These are phyloP conservation scores for Carcina quercana DNA, from an alignment of 2,888 invertebrate species.

Conservation along the genomic window DNA sequence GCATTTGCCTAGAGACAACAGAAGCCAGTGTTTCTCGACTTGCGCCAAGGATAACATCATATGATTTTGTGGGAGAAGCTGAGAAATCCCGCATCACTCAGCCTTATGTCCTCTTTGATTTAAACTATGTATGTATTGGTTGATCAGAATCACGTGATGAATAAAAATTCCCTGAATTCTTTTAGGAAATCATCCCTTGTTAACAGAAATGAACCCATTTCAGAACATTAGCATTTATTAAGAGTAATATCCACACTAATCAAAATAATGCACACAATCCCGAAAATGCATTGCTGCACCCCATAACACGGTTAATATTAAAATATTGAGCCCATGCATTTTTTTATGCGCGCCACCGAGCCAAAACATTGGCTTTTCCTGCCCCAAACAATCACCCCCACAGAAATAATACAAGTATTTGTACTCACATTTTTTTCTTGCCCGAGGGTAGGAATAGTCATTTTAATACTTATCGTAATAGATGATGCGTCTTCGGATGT, in stretches of 20 bases:
- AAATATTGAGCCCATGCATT: conserved; percentile 72
- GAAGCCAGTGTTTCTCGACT: too few species aligned
- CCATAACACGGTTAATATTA: conserved; percentile 70
- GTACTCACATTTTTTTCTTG: conserved; percentile 56
- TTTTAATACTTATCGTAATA: conserved; percentile 46
- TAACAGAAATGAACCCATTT: background rate
- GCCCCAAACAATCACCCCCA: conserved; percentile 51
- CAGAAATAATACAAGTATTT: conserved; percentile 68
- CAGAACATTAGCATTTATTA: conserved; percentile 6
- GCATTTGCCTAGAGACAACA: too few species aligned
- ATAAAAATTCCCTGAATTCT: too few species aligned
- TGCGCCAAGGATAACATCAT: too few species aligned
- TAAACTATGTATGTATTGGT: too few species aligned
- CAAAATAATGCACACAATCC: conserved; percentile 29
- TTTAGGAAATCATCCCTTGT: too few species aligned
- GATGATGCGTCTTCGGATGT: conserved; percentile 27
- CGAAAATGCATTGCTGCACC: conserved; percentile 51
- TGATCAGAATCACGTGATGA: too few species aligned
- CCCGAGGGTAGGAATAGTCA: conserved; percentile 39
- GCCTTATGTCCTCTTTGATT: too few species aligned
- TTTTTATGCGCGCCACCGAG: conserved; percentile 50
- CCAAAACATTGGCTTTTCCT: conserved; percentile 65
- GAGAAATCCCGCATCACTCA: too few species aligned
- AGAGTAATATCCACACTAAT: conserved; percentile 31
- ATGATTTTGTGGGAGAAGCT: too few species aligned